phyloP scores from a whole-genome alignment of 2,113 vertebrate species.

The Plotosus lineatus region DNA sequence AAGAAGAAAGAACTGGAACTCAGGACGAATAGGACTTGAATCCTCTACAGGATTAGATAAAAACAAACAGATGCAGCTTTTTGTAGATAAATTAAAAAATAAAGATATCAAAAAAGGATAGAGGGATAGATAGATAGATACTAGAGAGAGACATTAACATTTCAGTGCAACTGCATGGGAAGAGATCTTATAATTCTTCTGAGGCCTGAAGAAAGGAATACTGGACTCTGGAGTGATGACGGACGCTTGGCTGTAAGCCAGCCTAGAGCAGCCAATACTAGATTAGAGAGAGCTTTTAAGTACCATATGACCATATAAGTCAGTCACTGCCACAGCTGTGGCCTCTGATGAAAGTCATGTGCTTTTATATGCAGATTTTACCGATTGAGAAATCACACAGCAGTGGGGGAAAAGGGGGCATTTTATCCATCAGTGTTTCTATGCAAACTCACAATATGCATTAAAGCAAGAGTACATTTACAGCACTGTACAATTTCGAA shows the following conservation, averaged over 20 bases:
- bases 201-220: slow-evolving; percentile 15
- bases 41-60: slow-evolving; percentile 54
- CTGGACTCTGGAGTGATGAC: slow-evolving; percentile 33
- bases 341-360: not conserved
- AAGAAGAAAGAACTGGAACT: slow-evolving; percentile 22
- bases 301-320: slow-evolving; percentile 39
- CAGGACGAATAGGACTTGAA: slow-evolving; percentile 21
- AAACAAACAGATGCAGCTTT: not conserved
- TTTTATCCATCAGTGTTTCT: not conserved
- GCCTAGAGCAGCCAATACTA: slow-evolving; percentile 17
- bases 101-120: slow-evolving; percentile 7
- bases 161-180: not conserved
- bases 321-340: slow-evolving; percentile 23
- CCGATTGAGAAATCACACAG: not conserved
- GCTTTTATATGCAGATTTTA: not conserved
- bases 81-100: slow-evolving; percentile 26
- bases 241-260: slow-evolving; percentile 34
- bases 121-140: not conserved
- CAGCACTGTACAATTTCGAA: slow-evolving; percentile 4
- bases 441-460: not conserved
- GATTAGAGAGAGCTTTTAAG: slow-evolving; percentile 40
- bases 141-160: slow-evolving; percentile 18
- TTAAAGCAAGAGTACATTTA: not conserved
- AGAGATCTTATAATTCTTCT: slow-evolving; percentile 33
- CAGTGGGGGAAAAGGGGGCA: not conserved